Percentiles rank a stretch among this genome's conserved stretches.
phyloP scores from a whole-genome alignment of 2,888 invertebrate genomes.

The Herminia tarsipennalis region DNA sequence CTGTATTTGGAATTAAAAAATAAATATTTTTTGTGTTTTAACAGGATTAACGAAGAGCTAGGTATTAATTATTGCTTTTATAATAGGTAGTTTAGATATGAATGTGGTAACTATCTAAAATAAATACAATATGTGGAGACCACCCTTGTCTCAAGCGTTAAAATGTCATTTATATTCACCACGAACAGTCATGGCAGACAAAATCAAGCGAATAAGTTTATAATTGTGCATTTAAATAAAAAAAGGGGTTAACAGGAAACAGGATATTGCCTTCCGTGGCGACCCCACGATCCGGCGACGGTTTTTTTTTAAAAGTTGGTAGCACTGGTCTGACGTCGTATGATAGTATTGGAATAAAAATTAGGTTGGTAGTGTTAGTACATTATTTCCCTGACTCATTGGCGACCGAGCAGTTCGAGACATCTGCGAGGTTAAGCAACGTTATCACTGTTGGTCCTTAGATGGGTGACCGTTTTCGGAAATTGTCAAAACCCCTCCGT shows the following conservation, averaged over 20 bases:
- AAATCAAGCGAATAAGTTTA: constrained; percentile 80
- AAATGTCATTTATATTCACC: constrained; percentile 70
- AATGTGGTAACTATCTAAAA: neutral
- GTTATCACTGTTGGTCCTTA: too few species aligned
- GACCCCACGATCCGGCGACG: constrained; percentile 64
- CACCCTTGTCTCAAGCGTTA: constrained; percentile 51
- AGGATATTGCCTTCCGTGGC: constrained; percentile 81
- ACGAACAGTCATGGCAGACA: constrained; percentile 47
- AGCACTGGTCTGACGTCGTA: constrained; percentile 35
- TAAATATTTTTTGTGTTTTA: too few species aligned
- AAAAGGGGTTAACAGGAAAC: constrained; percentile 77
- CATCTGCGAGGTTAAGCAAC: too few species aligned
- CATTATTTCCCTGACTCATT: too few species aligned
- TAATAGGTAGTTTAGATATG: neutral
- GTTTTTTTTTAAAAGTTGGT: constrained; percentile 47
- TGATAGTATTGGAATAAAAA: constrained; percentile 13
- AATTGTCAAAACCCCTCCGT: too few species aligned
- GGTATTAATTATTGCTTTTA: too few species aligned
- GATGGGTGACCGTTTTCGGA: too few species aligned
- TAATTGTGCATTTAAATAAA: constrained; percentile 77
- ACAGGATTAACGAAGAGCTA: too few species aligned
- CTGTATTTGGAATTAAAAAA: too few species aligned
- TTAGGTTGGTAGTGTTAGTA: neutral
- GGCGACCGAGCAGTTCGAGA: too few species aligned
- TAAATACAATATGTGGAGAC: constrained; percentile 44